phyloP scores from a whole-genome alignment of 2,113 vertebrate species.

The Jaculus jaculus region DNA sequence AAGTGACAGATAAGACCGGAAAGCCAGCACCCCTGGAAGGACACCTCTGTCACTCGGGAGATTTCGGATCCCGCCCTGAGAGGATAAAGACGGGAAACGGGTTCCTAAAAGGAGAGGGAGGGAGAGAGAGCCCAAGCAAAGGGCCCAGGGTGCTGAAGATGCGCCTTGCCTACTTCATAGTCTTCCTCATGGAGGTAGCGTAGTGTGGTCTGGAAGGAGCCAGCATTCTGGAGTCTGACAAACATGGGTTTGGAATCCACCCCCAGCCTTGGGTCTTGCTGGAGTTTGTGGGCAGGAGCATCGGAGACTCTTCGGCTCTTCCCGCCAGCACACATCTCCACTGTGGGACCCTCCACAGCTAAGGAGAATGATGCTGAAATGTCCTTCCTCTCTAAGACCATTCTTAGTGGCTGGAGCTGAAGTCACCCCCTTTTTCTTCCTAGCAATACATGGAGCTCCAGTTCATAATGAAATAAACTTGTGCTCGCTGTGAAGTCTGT shows the following conservation, averaged over 20 bases:
- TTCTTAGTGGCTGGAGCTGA: not conserved
- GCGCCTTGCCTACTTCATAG: fast-evolving
- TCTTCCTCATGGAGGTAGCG: not conserved
- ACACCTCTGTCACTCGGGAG: not conserved
- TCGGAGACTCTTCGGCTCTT: not conserved
- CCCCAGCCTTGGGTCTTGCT: fast-evolving
- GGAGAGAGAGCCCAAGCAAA: not conserved
- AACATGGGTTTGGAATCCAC: not conserved
- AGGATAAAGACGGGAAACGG: not conserved
- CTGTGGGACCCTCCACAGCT: not conserved
- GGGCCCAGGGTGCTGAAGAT: not conserved
- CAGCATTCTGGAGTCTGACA: not conserved
- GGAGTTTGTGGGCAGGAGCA: fast-evolving
- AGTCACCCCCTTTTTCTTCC: not conserved
- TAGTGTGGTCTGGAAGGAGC: fast-evolving
- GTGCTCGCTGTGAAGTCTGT: not conserved
- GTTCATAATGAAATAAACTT: not conserved
- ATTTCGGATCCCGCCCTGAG: no score
- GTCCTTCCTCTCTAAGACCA: not conserved
- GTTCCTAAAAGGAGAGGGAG: not conserved
- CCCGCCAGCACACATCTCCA: not conserved
- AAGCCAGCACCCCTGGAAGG: not conserved
- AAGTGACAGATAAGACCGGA: not conserved
- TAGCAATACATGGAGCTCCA: not conserved
- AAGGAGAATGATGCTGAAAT: not conserved